A percentile compares a stretch with the other conserved stretches of the same genome.
Conservation (phyloP, 2,888 invertebrate genomes). For the Lutraria lutraria region DNA sequence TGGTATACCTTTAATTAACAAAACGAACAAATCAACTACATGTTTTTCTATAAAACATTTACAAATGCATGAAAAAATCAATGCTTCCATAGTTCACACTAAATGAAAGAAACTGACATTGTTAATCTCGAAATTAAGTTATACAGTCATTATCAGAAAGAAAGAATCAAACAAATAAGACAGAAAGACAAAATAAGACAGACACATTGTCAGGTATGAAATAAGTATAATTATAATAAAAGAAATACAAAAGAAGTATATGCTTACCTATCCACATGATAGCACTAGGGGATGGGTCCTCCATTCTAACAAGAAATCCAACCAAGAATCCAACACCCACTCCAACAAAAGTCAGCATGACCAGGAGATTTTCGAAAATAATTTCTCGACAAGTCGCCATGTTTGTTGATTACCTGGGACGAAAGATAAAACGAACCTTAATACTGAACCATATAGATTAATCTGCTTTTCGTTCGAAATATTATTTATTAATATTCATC, state of each 20-base stretch:
- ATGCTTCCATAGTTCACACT: too few relatives aligned
- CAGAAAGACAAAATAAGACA: too few relatives aligned
- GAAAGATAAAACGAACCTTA: neutral
- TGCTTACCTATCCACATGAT: conserved; percentile 71
- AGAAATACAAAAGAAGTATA: neutral
- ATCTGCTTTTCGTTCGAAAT: too few relatives aligned
- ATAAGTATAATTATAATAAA: neutral
- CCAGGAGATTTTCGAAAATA: conserved; percentile 46
- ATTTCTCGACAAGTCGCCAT: conserved; percentile 31
- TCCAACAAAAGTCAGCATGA: conserved; percentile 58
- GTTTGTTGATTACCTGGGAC: neutral
- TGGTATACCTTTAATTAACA: conserved; percentile 68
- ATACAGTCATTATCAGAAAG: too few relatives aligned
- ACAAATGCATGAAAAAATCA: neutral
- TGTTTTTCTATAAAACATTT: neutral
- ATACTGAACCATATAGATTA: neutral
- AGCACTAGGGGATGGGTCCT: conserved; percentile 58
- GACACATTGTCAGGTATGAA: neutral
- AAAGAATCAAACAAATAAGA: too few relatives aligned
- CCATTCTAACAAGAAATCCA: conserved; percentile 58
- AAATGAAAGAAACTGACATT: too few relatives aligned
- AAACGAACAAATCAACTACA: neutral
- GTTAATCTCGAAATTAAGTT: too few relatives aligned
- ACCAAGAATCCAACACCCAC: conserved; percentile 65
- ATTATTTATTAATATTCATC: too few relatives aligned